These are phyloP conservation scores for Teinopalpus imperialis DNA, from an alignment of 2,888 invertebrate species.

Conservation along the genomic window DNA sequence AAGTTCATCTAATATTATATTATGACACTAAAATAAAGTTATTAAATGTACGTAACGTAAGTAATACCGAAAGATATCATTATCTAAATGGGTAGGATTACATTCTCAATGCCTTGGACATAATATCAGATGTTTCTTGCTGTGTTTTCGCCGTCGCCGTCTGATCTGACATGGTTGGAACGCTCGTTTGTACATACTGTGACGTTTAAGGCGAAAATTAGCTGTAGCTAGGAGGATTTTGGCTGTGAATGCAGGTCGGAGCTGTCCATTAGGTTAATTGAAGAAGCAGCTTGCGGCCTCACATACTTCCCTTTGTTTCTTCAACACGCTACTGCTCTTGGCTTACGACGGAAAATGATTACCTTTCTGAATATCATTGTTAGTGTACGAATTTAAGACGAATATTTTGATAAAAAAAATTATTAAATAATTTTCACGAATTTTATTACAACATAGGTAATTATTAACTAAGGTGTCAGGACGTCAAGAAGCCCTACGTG, in stretches of 20 bases:
- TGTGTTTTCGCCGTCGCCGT: neutral
- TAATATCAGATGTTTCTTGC: neutral
- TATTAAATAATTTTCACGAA: too few relatives aligned
- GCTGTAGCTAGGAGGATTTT: slow-evolving; percentile 78
- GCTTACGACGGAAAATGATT: slow-evolving; percentile 9
- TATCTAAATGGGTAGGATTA: slow-evolving; percentile 10
- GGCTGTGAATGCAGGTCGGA: slow-evolving; percentile 77
- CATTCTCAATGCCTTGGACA: slow-evolving; percentile 3
- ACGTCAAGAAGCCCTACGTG: too few relatives aligned
- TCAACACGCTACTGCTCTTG: slow-evolving; percentile 26
- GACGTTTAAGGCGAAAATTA: slow-evolving; percentile 75
- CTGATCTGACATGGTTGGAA: slow-evolving; percentile 23
- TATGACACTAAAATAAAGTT: neutral
- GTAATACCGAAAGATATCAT: neutral
- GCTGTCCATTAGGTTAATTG: slow-evolving; percentile 82
- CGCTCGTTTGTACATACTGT: slow-evolving; percentile 43
- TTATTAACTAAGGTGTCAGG: too few relatives aligned
- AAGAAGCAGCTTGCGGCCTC: slow-evolving; percentile 55
- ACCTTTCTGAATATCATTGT: too few relatives aligned
- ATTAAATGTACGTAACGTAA: neutral
- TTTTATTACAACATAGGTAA: too few relatives aligned
- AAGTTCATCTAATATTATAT: neutral
- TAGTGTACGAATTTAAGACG: too few relatives aligned
- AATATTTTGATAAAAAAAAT: too few relatives aligned
- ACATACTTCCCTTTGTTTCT: slow-evolving; percentile 54